phyloP scores from a whole-genome alignment of 2,797 vertebrate genomes.

The Salarias fasciatus region DNA sequence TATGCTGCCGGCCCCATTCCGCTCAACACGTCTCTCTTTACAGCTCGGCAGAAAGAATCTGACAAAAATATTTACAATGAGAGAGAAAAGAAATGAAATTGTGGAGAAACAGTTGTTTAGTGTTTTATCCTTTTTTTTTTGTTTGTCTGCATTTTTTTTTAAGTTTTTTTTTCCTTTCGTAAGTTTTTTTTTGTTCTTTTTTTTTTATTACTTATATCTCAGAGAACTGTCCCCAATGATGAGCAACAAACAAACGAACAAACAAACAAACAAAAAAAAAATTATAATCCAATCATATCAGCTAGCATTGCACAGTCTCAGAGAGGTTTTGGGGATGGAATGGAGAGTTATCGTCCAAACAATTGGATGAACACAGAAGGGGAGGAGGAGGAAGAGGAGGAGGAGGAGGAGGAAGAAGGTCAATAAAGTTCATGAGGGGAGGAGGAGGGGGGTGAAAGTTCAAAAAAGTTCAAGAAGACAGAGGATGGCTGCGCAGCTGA shows the following conservation, averaged over 20 bases:
- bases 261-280: background rate
- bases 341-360: slow-evolving; percentile 89
- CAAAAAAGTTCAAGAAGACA: slow-evolving; percentile 83
- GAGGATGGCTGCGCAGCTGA: slow-evolving; percentile 86
- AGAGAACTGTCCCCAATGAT: slow-evolving; percentile 85
- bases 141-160: slow-evolving; percentile 72
- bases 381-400: too few relatives aligned
- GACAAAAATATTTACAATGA: slow-evolving; percentile 91
- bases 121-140: slow-evolving; percentile 71
- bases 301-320: slow-evolving; percentile 90
- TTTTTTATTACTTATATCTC: slow-evolving; percentile 75
- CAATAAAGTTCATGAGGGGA: slow-evolving; percentile 89
- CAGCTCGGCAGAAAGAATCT: slow-evolving; percentile 83
- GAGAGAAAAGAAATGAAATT: slow-evolving; percentile 84
- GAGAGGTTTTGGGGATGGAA: slow-evolving; percentile 86
- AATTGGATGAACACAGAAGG: slow-evolving; percentile 89
- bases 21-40: slow-evolving; percentile 85
- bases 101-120: slow-evolving; percentile 86
- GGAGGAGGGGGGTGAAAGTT: slow-evolving; percentile 72
- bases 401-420: slow-evolving; percentile 82
- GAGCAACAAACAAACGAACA: slow-evolving; percentile 82
- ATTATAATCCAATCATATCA: slow-evolving; percentile 83
- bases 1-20: slow-evolving; percentile 85
- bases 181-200: slow-evolving; percentile 64
- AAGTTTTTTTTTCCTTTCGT: slow-evolving; percentile 65